Conservation (phyloP, 1,140 invertebrate species). For the Drosophila eugracilis region DNA sequence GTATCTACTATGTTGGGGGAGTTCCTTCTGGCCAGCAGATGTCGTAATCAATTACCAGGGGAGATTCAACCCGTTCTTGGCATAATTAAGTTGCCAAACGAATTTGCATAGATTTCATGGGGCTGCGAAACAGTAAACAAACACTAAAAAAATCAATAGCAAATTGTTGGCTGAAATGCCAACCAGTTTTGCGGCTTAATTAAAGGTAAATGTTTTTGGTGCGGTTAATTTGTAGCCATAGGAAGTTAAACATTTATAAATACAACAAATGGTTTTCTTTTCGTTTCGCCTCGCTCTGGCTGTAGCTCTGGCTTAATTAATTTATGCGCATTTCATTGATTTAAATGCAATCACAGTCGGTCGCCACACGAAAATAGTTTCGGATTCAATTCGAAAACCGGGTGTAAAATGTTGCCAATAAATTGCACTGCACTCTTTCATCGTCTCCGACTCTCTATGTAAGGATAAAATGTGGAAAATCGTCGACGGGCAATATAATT, state of each 20-base stretch:
- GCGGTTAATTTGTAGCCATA: slow-evolving; percentile 29
- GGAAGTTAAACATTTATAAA: slow-evolving; percentile 61
- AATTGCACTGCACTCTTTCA: slow-evolving; percentile 34
- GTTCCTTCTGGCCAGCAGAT: slow-evolving; percentile 29
- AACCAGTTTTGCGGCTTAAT: slow-evolving; percentile 71
- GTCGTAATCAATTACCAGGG: slow-evolving; percentile 43
- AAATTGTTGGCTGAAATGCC: slow-evolving; percentile 65
- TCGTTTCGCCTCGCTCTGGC: too few relatives aligned
- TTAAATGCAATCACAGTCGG: slow-evolving; percentile 43
- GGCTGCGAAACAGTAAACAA: slow-evolving; percentile 18
- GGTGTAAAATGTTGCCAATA: slow-evolving; percentile 24
- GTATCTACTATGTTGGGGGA: slow-evolving; percentile 16
- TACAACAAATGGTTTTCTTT: slow-evolving; percentile 36
- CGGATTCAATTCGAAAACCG: slow-evolving; percentile 2
- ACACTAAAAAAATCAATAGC: slow-evolving; percentile 40
- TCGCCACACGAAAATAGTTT: slow-evolving; percentile 35
- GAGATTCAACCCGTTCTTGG: slow-evolving; percentile 64
- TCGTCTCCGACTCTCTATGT: slow-evolving; percentile 7
- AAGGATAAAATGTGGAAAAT: slow-evolving; percentile 25
- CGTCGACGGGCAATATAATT: slow-evolving; percentile 31
- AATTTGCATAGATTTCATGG: slow-evolving; percentile 62
- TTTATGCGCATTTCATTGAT: slow-evolving; percentile 81
- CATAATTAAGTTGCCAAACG: slow-evolving; percentile 59
- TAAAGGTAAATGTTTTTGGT: slow-evolving; percentile 60
- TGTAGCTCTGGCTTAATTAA: slow-evolving; percentile 61